A percentile compares a stretch with the other conserved stretches of the same genome.
Conservation (phyloP, 92 coral and sea anemone species). For the Galaxea fascicularis region DNA sequence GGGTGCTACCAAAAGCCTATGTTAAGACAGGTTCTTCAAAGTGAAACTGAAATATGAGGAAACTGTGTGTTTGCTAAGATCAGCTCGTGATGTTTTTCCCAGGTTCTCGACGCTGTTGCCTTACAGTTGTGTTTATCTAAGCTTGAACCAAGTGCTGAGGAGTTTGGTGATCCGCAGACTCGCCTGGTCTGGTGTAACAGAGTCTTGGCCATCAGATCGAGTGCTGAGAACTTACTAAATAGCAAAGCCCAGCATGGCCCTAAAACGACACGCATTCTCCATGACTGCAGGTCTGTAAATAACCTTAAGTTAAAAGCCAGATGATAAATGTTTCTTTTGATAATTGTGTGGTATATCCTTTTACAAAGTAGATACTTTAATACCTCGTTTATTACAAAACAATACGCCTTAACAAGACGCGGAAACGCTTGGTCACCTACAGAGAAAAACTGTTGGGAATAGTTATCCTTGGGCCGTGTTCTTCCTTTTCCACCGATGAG, state of each 20-base stretch:
- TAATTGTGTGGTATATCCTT: too few species aligned
- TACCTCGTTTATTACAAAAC: too few species aligned
- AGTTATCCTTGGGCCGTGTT: too few species aligned
- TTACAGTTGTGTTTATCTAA: slow-evolving; percentile 73
- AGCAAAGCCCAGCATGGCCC: slow-evolving; percentile 20
- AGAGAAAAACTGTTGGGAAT: too few species aligned
- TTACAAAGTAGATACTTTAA: too few species aligned
- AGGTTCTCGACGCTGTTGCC: slow-evolving; percentile 88
- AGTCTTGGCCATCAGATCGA: slow-evolving; percentile 74
- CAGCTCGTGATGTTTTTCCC: neutral
- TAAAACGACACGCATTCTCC: slow-evolving; percentile 52
- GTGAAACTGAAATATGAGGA: neutral
- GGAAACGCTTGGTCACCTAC: too few species aligned
- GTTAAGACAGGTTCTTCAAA: too few species aligned
- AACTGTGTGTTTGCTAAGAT: neutral
- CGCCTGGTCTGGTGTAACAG: slow-evolving; percentile 85
- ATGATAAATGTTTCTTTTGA: too few species aligned
- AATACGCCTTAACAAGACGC: too few species aligned
- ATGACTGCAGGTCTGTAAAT: slow-evolving; percentile 76
- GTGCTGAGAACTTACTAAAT: slow-evolving; percentile 68
- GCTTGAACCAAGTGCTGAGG: slow-evolving; percentile 71
- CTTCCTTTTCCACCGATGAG: too few species aligned
- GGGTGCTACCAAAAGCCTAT: too few species aligned
- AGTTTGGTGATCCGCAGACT: slow-evolving; percentile 56
- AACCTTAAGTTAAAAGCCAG: too few species aligned